phyloP scores from a whole-genome alignment of 2,888 invertebrate genomes.

The Tetropium fuscum region DNA sequence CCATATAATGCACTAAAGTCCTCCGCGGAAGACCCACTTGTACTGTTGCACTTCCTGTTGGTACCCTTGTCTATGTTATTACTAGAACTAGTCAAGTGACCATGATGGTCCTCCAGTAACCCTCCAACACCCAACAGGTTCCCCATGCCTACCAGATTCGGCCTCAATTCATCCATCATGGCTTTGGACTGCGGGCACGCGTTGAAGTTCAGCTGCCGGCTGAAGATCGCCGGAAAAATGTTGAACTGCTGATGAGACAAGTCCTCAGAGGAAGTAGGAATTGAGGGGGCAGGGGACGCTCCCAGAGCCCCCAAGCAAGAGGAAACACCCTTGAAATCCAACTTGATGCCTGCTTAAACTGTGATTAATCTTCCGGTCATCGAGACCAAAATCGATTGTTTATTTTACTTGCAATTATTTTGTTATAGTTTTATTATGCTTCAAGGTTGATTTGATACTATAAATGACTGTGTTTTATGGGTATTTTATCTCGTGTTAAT shows the following conservation, averaged over 20 bases:
- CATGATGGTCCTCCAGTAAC: constrained; percentile 81
- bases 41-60: constrained; percentile 78
- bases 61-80: constrained; percentile 61
- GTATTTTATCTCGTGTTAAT: background rate
- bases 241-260: constrained; percentile 85
- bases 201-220: constrained; percentile 87
- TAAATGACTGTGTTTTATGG: too few relatives aligned
- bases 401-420: background rate
- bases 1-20: constrained; percentile 91
- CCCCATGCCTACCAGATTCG: constrained; percentile 83
- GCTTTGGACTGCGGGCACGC: constrained; percentile 76
- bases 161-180: constrained; percentile 89
- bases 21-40: constrained; percentile 84
- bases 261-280: constrained; percentile 65
- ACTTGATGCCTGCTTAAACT: constrained; percentile 72
- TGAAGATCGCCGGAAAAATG: constrained; percentile 92
- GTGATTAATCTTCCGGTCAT: constrained; percentile 40
- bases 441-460: background rate
- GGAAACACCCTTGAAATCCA: constrained; percentile 87
- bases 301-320: constrained; percentile 73
- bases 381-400: constrained; percentile 2
- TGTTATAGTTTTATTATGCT: background rate
- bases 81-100: constrained; percentile 67
- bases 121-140: constrained; percentile 84
- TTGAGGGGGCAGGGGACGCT: constrained; percentile 70